Base-by-base conservation (phyloP, 2,888 invertebrate species). In the Laspeyria flexula region DNA sequence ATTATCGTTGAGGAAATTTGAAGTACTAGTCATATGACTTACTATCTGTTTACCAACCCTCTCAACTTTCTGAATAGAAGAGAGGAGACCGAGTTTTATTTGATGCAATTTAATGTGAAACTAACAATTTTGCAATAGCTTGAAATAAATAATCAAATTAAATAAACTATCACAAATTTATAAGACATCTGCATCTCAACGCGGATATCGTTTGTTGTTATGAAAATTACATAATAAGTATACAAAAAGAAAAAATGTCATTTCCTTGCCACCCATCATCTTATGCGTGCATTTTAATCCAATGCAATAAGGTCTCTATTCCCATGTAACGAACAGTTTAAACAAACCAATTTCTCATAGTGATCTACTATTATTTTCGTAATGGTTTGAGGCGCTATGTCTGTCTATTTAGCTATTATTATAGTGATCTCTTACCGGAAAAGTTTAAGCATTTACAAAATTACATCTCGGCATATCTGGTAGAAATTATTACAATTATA, bases 291-390 rank as follows among this genome's bases (percentile, higher is more conserved):
- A 37, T 31, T 34, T 33, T 40, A 41, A 0, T 0, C 0, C n/a
- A 1, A 1, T 0, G 12, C 0, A 0, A 7, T 56, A 66, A 38
- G 18, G 31, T 34, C 11, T 9, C 16, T 5, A 59, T 38, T 51
- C 23, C n/a, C 31, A 41, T 45, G 35, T 4, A 34, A 4, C 4
- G 13, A 11, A 27, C 13, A 12, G 35, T 25, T 25, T 25, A 7
- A 38, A 21, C 52, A 42, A 11, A 25, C 44, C 38, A 49, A 56
- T 67, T 63, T 57, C 30, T 43, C 42, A 54, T 46, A 40, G 30
- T 18, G 44, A 38, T 15, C 40, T 33, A 12, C 41, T 30, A 33
- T 55, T 56, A 56, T 60, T 60, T 50, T 50, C 10, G 18, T 53
- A 48, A 59, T 50, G 5, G 38, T 11, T 46, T 9, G 7, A 37